Percentiles rank a stretch among this genome's conserved stretches.
phyloP scores from a whole-genome alignment of 2,888 invertebrate species.

The Ormyrus rosae region DNA sequence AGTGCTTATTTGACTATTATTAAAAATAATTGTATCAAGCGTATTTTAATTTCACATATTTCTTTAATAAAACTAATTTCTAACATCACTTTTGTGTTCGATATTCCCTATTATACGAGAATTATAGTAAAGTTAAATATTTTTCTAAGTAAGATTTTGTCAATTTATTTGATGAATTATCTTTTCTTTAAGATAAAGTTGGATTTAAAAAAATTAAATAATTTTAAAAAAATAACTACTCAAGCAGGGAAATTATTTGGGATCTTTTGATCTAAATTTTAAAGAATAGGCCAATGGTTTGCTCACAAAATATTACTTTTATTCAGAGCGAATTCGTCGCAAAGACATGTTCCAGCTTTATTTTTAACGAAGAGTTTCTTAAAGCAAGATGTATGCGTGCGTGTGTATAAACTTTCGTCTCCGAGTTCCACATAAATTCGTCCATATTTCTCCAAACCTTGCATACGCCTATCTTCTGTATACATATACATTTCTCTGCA shows the following conservation, averaged over 20 bases:
- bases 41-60: constrained; percentile 23
- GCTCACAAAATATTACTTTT: constrained; percentile 73
- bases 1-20: not conserved
- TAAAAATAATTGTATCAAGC: constrained; percentile 31
- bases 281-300: constrained; percentile 56
- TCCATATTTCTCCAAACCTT: not conserved
- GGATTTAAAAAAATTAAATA: no score
- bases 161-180: no score
- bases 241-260: no score
- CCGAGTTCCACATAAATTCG: not conserved
- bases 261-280: no score
- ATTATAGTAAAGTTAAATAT: not conserved
- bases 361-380: constrained; percentile 31
- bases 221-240: no score
- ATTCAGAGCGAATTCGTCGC: constrained; percentile 68
- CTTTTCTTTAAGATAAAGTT: no score
- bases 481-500: not conserved
- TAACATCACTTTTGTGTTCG: constrained; percentile 2
- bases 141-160: not conserved
- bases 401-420: not conserved
- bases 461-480: not conserved
- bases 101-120: no score
- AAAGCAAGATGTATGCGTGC: constrained; percentile 35
- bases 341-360: constrained; percentile 46
- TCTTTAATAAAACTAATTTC: constrained; percentile 37